Base-by-base conservation (phyloP, 64 coral and sea anemone genomes). In the Hydrozoanthus tunicans region DNA sequence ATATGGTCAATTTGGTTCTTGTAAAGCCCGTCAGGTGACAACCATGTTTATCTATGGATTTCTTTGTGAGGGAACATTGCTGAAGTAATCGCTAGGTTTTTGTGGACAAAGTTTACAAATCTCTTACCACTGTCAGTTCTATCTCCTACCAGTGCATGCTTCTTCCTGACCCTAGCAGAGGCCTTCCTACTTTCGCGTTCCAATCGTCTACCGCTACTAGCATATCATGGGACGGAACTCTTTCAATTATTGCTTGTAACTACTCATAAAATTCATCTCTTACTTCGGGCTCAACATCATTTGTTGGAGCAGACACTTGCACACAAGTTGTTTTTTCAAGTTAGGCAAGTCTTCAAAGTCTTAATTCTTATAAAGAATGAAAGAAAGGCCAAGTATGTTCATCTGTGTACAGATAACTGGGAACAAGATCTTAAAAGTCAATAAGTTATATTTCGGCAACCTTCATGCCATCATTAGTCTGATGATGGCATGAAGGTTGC, bases 121-220 rank as follows among this genome's bases (percentile, higher is more conserved):
- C 57, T 60, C 56, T 80, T 15, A 59, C 56, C 78, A 5, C 59
- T 80, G 78, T 61, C 78, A 24, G 57, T 80, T 80, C 82, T 86
- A n/a, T 86, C 62, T 86, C 64, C 82, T 86, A 0, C 64, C 4
- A 86, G 82, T 86, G 82, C 85, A 89, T 89, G 68, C 56, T 74
- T 70, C 85, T 73, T 76, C 70, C 70, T 75, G 69, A 11, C 85
- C 85, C 70, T 74, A 15, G 85, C 59, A 17, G 32, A 73, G 85
- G 85, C 70, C 85, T 69, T 80, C 78, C 54, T 80, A 80, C 78
- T 60, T 60, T 60, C 5, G 17, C 75, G 11, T 56, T 76, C 27
- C 27, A 76, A 52, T 53, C 24, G 73, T 10, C 6, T 25, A 52
- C 53, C 77, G 58, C 13, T 59, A 80, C 78, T 80, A 58, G 78